A percentile compares a stretch with the other conserved stretches of the same genome.
Evolutionary conservation across 2,113 vertebrate genomes (phyloP).

Genomic region (Poeciliopsis turrubarensis): DNA sequence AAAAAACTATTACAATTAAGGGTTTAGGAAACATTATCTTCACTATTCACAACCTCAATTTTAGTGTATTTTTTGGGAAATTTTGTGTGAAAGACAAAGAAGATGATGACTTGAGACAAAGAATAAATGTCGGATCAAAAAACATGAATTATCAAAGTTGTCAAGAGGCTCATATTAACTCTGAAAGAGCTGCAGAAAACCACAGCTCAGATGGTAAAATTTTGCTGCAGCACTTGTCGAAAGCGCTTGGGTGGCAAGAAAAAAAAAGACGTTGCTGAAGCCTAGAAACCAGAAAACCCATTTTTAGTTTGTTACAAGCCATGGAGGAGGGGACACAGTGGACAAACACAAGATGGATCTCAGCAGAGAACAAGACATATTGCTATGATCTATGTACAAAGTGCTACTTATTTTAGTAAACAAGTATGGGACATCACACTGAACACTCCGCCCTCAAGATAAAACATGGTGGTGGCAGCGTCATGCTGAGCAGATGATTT

Average conservation of each 20-base stretch:
- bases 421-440: too few relatives aligned
- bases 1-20: background rate
- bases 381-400: too few relatives aligned
- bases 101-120: background rate
- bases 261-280: background rate
- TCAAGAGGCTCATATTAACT: background rate
- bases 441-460: too few relatives aligned
- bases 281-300: too few relatives aligned
- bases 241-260: background rate
- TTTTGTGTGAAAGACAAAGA: background rate
- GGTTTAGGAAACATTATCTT: background rate
- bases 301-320: too few relatives aligned
- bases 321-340: too few relatives aligned
- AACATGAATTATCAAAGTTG: background rate
- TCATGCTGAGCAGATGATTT: too few relatives aligned
- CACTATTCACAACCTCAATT: background rate
- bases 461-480: too few relatives aligned
- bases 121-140: background rate
- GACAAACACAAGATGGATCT: too few relatives aligned
- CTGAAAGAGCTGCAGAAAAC: background rate
- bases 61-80: background rate
- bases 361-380: too few relatives aligned
- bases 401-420: too few relatives aligned
- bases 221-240: background rate
- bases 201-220: background rate